Base-by-base conservation (phyloP, 2,797 vertebrate genomes). In the Liparis tanakae region DNA sequence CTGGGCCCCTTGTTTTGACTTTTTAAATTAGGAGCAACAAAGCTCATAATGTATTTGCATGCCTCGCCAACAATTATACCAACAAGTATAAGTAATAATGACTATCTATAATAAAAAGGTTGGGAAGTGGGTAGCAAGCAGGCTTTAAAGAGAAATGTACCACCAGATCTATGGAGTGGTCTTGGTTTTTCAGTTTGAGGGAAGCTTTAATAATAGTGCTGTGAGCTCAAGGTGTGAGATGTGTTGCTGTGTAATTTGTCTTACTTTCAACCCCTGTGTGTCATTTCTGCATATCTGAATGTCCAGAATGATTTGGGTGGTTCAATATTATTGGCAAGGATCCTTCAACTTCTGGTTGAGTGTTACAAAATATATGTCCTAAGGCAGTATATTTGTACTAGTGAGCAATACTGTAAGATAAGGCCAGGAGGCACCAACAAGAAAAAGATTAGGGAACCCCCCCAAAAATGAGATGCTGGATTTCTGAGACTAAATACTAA, bases 201-300 rank as follows among this genome's bases (percentile, higher is more conserved):
- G 25, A 74, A 34, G 43, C 54, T 33, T 57, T 68, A 18, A 36
- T 48, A 34, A 51, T 12, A 8, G 22, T 34, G n/a, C 44, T 60
- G 34, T 39, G 41, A 7, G 3, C 20, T 66, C 34, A 9, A 30
- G 36, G 22, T 64, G 36, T 34, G 25, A 54, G 30, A 58, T n/a
- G 7, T 34, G 48, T 53, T 41, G 4, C 3, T 55, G 37, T n/a
- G 22, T 43, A 13, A 41, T 41, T 41, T 41, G 12, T 41, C 13
- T 41, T 41, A 12, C 41, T 50, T 70, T 57, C 34, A 1, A 34
- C 61, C 18, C 15, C 25, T 30, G 25, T 3, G 55, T 61, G 20
- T 33, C 44, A 30, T 68, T 34, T 15, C 17, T 20, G 17, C 53
- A 1, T 55, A 37, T 46, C 30, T 39, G 3, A 63, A 51, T 30